Percentiles rank a stretch among this genome's conserved stretches.
Conservation (phyloP, 2,888 invertebrate genomes). For the Arge pagana region DNA sequence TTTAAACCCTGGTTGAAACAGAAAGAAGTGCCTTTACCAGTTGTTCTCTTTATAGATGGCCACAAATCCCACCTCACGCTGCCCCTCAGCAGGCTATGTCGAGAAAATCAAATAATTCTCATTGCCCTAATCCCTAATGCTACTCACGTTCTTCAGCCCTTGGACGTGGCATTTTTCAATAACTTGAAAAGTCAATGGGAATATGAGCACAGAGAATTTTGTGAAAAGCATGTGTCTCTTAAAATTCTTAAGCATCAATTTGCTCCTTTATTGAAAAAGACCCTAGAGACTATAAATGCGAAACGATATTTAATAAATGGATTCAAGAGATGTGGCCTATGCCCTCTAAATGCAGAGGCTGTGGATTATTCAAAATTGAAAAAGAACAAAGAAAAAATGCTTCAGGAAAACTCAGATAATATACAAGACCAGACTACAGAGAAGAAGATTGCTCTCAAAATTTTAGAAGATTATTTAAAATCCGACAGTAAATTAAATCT, state of each 20-base stretch:
- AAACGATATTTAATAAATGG: background rate
- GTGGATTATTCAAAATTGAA: too few species aligned
- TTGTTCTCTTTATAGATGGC: conserved; percentile 24
- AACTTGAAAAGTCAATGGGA: conserved; percentile 27
- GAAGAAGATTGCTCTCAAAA: too few species aligned
- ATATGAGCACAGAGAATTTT: conserved; percentile 12
- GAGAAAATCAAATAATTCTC: conserved; percentile 25
- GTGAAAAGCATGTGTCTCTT: background rate
- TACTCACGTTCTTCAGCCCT: conserved; percentile 29
- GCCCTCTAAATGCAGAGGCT: conserved; percentile 1
- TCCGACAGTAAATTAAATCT: too few species aligned
- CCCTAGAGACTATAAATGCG: background rate
- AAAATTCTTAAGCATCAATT: background rate
- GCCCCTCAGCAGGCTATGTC: conserved; percentile 21
- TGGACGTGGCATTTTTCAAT: conserved; percentile 26
- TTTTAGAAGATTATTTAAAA: too few species aligned
- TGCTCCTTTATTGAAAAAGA: background rate
- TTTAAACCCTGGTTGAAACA: conserved; percentile 31
- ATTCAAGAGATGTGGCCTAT: conserved; percentile 12
- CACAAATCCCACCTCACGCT: conserved; percentile 27
- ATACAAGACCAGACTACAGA: too few species aligned
- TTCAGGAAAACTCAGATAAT: too few species aligned
- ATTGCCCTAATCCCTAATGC: conserved; percentile 26
- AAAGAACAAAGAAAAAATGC: too few species aligned
- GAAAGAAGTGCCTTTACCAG: conserved; percentile 24